These are phyloP conservation scores for Protonibea diacanthus DNA, from an alignment of 2,797 vertebrate genomes.

Conservation along the genomic window DNA sequence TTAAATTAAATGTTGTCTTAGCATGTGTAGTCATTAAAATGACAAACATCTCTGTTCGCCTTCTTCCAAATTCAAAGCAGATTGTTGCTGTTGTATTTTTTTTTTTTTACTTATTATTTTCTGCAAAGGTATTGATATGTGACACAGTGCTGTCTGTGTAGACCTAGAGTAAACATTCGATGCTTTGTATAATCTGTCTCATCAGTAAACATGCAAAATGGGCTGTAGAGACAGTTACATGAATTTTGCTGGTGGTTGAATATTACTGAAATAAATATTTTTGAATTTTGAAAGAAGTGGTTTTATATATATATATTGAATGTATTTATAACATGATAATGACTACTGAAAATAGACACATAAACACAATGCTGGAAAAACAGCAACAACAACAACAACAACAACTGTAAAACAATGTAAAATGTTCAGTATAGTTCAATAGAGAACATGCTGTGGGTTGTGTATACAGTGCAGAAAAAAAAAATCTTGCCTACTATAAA, in stretches of 20 bases:
- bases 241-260: not conserved
- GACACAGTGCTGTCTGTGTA: not conserved
- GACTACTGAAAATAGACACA: not conserved
- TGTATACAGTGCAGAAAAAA: not conserved
- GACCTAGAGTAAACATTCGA: not conserved
- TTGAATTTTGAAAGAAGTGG: slow-evolving; percentile 10
- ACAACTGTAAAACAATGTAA: not conserved
- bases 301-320: not conserved
- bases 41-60: not conserved
- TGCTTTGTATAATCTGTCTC: not conserved
- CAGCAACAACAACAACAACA: not conserved
- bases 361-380: not conserved
- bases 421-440: not conserved
- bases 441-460: not conserved
- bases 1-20: not conserved
- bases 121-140: not conserved
- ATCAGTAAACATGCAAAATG: not conserved
- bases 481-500: not conserved
- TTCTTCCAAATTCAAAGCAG: not conserved
- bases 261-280: not conserved
- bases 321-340: not conserved
- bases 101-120: not conserved
- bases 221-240: not conserved
- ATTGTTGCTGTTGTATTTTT: not conserved
- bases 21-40: not conserved